These are phyloP conservation scores for Iguana delicatissima DNA, from an alignment of 2,797 vertebrate species.

Conservation along the genomic window DNA sequence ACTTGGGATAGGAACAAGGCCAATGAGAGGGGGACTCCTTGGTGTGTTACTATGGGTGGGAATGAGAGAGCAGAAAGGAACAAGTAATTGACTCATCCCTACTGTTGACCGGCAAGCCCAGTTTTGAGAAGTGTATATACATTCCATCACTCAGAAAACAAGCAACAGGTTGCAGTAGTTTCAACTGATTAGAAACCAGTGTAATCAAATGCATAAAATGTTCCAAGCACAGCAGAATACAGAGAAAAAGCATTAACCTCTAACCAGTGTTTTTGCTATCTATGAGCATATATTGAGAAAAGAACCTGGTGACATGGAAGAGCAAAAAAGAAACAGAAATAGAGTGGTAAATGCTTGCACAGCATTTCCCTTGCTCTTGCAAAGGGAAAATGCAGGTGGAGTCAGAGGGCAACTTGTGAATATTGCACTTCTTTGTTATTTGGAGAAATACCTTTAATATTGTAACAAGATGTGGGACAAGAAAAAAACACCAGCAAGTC, in stretches of 20 bases:
- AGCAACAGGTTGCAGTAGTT: too few relatives aligned
- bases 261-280: background rate
- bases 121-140: background rate
- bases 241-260: background rate
- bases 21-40: too few relatives aligned
- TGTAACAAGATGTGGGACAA: background rate
- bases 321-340: background rate
- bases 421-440: slow-evolving; percentile 21
- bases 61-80: background rate
- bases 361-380: background rate
- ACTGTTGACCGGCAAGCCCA: background rate
- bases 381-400: background rate
- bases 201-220: background rate
- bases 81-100: background rate
- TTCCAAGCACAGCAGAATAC: background rate
- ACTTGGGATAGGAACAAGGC: too few relatives aligned
- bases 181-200: background rate
- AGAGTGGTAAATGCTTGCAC: background rate
- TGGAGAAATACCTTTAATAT: slow-evolving; percentile 2
- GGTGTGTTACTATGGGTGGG: too few relatives aligned
- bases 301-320: background rate
- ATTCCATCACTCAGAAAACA: too few relatives aligned
- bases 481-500: background rate
- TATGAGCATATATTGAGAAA: background rate
- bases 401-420: background rate